Evolutionary conservation across 2,797 vertebrate species (phyloP), one percentile per base, ranked within the genome.

Genomic region (Aldrovandia affinis): DNA sequence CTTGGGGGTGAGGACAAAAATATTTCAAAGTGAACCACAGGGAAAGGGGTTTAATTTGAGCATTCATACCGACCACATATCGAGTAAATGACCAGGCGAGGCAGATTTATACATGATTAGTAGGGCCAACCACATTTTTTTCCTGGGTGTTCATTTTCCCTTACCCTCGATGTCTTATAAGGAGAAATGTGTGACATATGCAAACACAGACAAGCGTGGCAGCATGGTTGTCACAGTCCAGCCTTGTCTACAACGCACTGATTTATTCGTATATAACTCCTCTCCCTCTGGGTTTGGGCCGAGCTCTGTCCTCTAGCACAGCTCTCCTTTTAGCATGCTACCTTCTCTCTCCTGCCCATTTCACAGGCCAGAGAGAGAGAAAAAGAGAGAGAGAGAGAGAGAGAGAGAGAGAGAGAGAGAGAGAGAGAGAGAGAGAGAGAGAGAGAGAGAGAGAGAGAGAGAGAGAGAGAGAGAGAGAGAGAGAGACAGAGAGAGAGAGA

Each of bases 311-410:
- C 57, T 82, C 63, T 52, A n/a, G 50, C 75, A 61, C 33, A 54
- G 81, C 44, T 54, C 28, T 52, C 54, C 57, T 44, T 59, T 39
- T 42, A 65, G 25, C 10, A 15, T 30, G 83, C 75, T 30, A 18
- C n/a, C 39, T 0, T 2, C 42, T 25, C 10, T 12, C 68, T 22
- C 33, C 82, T 25, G 12, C 65, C 65, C 30, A 7, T 7, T 54
- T 52, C 73, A 83, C 47, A 44, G 50, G 50, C n/a, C 33, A 57
- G 28, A 28, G 39, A 61, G 82, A 36, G 42, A 52, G 44, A 22
- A 10, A 70, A 39, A 86, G 59, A 75, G 36, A 81, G 12, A 83
- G 52, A 52, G 63, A 79, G 18, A 65, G 70, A 81, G 54, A 77
- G 63, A 77, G 33, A 82, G 85, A 44, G 54, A 30, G 61, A 65